A percentile compares a stretch with the other conserved stretches of the same genome.
Evolutionary conservation across 1,140 invertebrate genomes (phyloP).

Genomic region (Zaprionus lachaisei): DNA sequence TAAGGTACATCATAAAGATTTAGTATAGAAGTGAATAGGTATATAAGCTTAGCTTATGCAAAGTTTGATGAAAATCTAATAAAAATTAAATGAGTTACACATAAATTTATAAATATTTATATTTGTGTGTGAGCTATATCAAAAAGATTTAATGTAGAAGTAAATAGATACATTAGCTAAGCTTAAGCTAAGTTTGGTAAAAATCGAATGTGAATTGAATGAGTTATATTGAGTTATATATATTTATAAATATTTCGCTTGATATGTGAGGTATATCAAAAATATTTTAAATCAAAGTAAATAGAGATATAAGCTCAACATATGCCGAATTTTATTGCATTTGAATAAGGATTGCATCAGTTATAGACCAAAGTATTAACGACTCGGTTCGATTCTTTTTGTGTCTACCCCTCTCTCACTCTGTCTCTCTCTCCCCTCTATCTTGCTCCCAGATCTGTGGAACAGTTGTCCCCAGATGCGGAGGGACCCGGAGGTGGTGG

Average conservation of each 20-base stretch:
- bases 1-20: not conserved
- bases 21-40: not conserved
- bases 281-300: not conserved
- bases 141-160: no score
- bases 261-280: no score
- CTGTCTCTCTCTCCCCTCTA: not conserved
- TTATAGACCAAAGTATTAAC: no score
- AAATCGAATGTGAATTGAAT: not conserved
- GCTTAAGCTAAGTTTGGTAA: not conserved
- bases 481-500: slow-evolving; percentile 85
- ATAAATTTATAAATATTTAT: no score
- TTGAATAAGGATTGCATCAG: no score
- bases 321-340: no score
- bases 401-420: not conserved
- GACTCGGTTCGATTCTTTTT: no score
- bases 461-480: slow-evolving; percentile 86
- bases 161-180: not conserved
- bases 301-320: no score
- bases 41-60: not conserved
- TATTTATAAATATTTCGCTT: no score
- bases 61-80: not conserved
- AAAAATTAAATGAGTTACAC: not conserved
- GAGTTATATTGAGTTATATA: not conserved
- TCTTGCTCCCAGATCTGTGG: slow-evolving; percentile 88
- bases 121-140: no score